Evolutionary conservation across 2,113 vertebrate genomes (phyloP), one percentile per base, ranked within the genome.

Genomic region (Probosciger aterrimus): DNA sequence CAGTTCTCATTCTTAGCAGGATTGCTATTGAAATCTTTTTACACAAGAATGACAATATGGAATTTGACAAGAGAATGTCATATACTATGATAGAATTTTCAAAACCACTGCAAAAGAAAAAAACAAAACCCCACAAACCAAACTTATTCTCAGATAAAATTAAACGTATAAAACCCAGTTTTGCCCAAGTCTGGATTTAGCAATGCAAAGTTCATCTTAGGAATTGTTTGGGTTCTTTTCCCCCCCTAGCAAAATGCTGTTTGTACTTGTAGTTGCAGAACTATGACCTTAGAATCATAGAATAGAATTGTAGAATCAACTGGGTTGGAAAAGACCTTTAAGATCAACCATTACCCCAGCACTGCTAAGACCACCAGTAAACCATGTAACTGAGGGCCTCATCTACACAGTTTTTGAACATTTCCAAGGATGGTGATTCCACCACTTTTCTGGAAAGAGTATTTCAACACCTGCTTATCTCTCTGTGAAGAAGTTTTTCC

Each of bases 1-100:
- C 62, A 92, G 67, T 41, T 82, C 75, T 64, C 46, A 37, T 88
- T 90, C 93, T 91, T 82, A 90, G 82, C 63, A 90, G 78, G 44
- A 70, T n/a, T 47, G 49, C 33, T 74, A 70, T 33, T 69, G 65
- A 85, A 74, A 60, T 76, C 37, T 79, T 76, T 75, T 69, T 82
- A 91, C 77, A 18, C 1, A 7, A 77, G 71, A 80, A 85, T 59
- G 67, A 80, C 59, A 80, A 28, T 37, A 33, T 39, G 46, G 37
- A 77, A 82, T 76, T 85, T 92, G 67, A 74, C 28, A 83, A 50
- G 23, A 74, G 67, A 88, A 43, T 91, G 79, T 52, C 43, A 96
- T 67, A 85, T 49, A 67, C 3, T 39, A 67, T 70, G n/a, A 55
- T 11, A 80, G 37, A 69, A 88, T 90, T 92, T 90, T 37, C 16